Evolutionary conservation across 2,113 vertebrate species (phyloP), one percentile per base, ranked within the genome.

Genomic region (Forbesichthys papilliferus): DNA sequence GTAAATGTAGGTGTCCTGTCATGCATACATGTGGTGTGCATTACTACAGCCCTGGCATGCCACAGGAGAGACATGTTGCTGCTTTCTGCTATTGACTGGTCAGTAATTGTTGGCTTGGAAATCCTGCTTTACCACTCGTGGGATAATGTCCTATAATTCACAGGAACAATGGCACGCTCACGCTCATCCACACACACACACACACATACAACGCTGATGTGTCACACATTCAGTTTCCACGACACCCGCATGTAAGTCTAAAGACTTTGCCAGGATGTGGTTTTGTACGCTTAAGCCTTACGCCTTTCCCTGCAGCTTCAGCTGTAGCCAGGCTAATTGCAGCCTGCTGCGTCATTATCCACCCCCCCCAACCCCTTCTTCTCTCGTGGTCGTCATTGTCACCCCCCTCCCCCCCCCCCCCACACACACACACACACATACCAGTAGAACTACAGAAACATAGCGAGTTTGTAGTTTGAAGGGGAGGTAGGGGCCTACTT

Each of bases 261-360:
- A 58, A 57, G 69, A 59, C 85, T 86, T 16, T 27, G 12, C 47
- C n/a, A 16, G 71, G 76, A 84, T 84, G 68, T 58, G 68, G 4
- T 42, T 42, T 6, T 42, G 4, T 42, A 42, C 27, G 36, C 36
- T 6, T 68, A 69, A 84, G 60, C 63, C 64, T 73, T 68, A 76
- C 77, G 66, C 73, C 64, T 71, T 74, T 64, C 58, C 67, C 74
- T 56, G 66, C 65, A 61, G 75, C 82, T 81, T 73, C 82, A 83
- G 86, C 82, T 87, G 81, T 79, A 77, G 27, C 27, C 27, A 27
- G 69, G 52, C 75, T 84, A 89, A 86, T 89, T 88, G 78, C 61
- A 84, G 80, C 79, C 77, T 87, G 78, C 82, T 85, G 61, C 11
- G 47, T 34, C 20, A 51, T 68, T 59, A 68, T 79, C 78, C 62